These are phyloP conservation scores for Phoebastria nigripes DNA, from an alignment of 2,797 vertebrate genomes.

Conservation along the genomic window DNA sequence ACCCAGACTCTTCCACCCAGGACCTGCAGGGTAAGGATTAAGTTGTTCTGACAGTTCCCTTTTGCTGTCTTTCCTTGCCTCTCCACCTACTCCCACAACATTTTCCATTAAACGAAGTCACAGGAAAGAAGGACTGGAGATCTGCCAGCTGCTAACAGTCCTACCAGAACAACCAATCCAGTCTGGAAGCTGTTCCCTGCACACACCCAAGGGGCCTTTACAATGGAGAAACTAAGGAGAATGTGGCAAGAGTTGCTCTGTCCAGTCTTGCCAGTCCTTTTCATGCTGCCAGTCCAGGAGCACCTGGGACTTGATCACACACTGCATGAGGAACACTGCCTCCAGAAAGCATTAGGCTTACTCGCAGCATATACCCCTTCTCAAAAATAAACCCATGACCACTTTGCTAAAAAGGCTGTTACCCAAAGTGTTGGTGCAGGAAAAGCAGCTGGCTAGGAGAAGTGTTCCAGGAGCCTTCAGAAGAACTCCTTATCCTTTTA, in stretches of 20 bases:
- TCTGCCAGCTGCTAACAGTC: neutral
- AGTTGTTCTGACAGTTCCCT: neutral
- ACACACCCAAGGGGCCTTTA: neutral
- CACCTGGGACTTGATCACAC: neutral
- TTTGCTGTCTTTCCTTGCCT: neutral
- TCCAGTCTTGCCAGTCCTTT: neutral
- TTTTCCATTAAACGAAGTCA: neutral
- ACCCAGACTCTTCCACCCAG: neutral
- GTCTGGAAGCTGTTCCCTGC: neutral
- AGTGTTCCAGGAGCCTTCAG: neutral
- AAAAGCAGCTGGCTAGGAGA: neutral
- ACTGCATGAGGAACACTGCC: neutral
- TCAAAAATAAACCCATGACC: neutral
- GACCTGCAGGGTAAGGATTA: neutral
- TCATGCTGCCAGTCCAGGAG: neutral
- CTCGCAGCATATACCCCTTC: neutral
- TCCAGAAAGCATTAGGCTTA: neutral
- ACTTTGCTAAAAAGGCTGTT: neutral
- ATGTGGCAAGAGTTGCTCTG: neutral
- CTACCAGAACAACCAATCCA: neutral
- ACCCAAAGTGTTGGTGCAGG: fast-evolving
- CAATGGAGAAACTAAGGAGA: neutral
- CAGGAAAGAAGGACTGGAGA: neutral
- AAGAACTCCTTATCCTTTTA: neutral
- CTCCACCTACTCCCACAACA: neutral